Evolutionary conservation across 1,140 invertebrate species (phyloP).

Genomic region (Zaprionus tsacasi): DNA sequence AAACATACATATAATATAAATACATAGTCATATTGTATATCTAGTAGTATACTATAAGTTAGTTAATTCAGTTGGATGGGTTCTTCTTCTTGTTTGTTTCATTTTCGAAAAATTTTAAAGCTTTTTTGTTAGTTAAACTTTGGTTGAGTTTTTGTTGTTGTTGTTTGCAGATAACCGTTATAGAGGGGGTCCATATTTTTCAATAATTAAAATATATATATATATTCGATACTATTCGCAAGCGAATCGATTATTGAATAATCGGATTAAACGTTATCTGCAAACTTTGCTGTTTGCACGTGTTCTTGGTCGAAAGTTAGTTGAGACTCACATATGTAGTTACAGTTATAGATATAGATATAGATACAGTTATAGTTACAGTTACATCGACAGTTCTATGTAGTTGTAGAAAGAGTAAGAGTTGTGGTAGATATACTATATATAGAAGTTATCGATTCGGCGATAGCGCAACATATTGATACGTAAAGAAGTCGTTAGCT

Average conservation of each 20-base stretch:
- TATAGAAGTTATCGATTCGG: conserved; percentile 1
- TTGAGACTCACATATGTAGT: conserved; percentile 11
- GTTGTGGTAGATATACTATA: conserved; percentile 1
- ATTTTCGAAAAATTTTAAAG: conserved; percentile 62
- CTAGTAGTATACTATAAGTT: conserved; percentile 27
- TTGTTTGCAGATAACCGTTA: not conserved
- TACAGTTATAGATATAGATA: conserved; percentile 1
- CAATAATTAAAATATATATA: too few species aligned
- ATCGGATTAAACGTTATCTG: too few species aligned
- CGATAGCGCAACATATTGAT: conserved; percentile 6
- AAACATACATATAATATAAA: conserved; percentile 22
- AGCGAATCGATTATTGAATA: too few species aligned
- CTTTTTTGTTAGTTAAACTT: conserved; percentile 71
- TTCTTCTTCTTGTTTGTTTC: conserved; percentile 29
- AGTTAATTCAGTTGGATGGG: conserved; percentile 66
- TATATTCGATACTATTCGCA: too few species aligned
- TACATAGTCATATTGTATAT: conserved; percentile 4
- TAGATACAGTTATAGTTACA: not conserved
- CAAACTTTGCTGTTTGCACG: not conserved
- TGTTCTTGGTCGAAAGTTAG: conserved; percentile 42
- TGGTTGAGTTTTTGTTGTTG: conserved; percentile 48
- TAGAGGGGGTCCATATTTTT: too few species aligned
- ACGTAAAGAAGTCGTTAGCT: conserved; percentile 3
- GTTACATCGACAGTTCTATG: not conserved
- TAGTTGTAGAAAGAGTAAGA: conserved; percentile 4